Evolutionary conservation across 2,888 invertebrate species (phyloP).

Genomic region (Mimumesa dahlbomi): DNA sequence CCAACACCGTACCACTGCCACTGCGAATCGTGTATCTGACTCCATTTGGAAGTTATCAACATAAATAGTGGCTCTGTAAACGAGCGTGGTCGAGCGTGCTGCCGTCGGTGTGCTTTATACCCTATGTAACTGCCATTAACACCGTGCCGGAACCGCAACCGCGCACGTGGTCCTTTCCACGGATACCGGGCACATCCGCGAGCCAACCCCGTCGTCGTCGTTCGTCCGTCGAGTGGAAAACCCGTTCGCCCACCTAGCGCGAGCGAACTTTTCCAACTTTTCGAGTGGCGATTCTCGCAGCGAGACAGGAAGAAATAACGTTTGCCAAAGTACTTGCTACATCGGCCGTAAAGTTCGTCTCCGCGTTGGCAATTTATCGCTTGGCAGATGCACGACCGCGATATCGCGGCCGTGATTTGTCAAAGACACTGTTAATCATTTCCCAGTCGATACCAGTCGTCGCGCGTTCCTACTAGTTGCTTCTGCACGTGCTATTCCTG

Average conservation of each 20-base stretch:
- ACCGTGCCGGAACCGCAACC: conserved; percentile 44
- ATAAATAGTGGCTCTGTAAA: conserved; percentile 72
- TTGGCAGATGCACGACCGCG: conserved; percentile 29
- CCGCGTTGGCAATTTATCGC: conserved; percentile 40
- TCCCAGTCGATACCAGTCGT: conserved; percentile 2
- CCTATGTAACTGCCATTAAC: conserved; percentile 65
- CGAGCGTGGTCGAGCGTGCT: conserved; percentile 58
- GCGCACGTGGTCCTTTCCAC: conserved; percentile 24
- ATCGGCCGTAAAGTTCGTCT: conserved; percentile 32
- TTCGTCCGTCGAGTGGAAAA: not conserved
- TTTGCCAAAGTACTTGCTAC: conserved; percentile 53
- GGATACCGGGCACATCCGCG: conserved; percentile 4
- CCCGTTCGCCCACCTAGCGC: conserved; percentile 23
- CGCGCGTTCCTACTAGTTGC: conserved; percentile 19
- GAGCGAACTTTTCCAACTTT: conserved; percentile 51
- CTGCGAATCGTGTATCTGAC: conserved; percentile 68
- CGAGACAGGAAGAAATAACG: conserved; percentile 48
- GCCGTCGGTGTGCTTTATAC: conserved; percentile 58
- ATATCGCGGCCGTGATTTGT: conserved; percentile 39
- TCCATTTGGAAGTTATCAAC: conserved; percentile 77
- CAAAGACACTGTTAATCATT: conserved; percentile 24
- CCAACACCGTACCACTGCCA: conserved; percentile 60
- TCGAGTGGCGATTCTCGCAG: conserved; percentile 34
- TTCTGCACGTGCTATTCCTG: no score
- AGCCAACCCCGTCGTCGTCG: not conserved